Base-by-base conservation (phyloP, 2,888 invertebrate species). In the Heliothis peltigera region DNA sequence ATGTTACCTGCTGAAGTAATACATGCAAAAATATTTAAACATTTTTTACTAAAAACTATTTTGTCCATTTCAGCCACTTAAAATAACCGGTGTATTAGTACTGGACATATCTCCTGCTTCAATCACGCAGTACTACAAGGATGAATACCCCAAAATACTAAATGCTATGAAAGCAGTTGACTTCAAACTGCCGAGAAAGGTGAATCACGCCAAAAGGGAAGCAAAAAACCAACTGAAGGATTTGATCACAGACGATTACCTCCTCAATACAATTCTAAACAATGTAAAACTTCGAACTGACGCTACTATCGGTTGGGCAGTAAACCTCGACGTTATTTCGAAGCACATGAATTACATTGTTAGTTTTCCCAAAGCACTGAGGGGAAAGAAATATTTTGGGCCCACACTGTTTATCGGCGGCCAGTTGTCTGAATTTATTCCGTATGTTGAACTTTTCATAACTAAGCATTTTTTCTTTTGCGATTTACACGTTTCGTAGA, bases 321-420 rank as follows among this genome's bases (percentile, higher is more conserved):
- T 97, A 28, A 98, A 99, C 91, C 88, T 98, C 18, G 95, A 97
- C 49, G 94, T 96, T 0, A 90, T 99, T 35, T 91, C 96, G 5
- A 90, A 95, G 43, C 96, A 97, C 80, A 96, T 97, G 77, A 73
- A 95, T 5, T 84, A 96, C 19, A 95, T 98, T 32, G 91, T 96
- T 4, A 85, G 88, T 3, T 97, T 98, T 89, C 97, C 98, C 0
- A 79, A 90, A 1, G 70, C 25, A 22, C 56, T 90, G 76, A 82
- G 76, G 53, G 77, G 64, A 6, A 89, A 88, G 56, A 75, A 74
- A 55, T 97, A 95, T 83, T 73, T 84, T 7, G 97, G 97, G 0
- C 97, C 97, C 0, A 96, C 97, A 0, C 87, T 98, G 18, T 99
- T 99, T 86, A 94, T 99, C 42, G 98, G 97, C 48, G 99, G 99